Conservation (phyloP, 2,113 vertebrate genomes). For the Pachycephala philippinensis region DNA sequence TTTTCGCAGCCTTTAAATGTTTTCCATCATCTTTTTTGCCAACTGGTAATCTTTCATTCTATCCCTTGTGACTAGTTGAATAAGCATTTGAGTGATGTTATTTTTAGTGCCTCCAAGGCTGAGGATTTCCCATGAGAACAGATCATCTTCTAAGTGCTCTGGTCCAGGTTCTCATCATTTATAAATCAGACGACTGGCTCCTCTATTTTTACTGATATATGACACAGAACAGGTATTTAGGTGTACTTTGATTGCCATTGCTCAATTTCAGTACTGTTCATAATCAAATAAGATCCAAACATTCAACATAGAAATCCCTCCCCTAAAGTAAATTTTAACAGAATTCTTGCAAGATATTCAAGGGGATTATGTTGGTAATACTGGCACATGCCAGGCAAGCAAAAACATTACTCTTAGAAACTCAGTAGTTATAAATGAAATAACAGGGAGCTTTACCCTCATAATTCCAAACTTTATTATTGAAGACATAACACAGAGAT, state of each 20-base stretch:
- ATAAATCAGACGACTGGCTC: background rate
- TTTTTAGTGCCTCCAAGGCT: slow-evolving; percentile 2
- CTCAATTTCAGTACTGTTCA: background rate
- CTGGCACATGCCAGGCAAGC: background rate
- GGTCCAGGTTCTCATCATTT: background rate
- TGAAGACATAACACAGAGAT: background rate
- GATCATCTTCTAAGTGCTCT: background rate
- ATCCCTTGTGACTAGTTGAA: background rate
- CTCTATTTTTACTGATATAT: background rate
- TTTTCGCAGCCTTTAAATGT: background rate
- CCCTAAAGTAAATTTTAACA: background rate
- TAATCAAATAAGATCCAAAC: background rate
- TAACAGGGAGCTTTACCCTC: background rate
- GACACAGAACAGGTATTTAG: background rate
- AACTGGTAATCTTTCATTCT: background rate
- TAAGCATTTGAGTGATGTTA: background rate
- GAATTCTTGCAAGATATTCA: background rate
- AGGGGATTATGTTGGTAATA: background rate
- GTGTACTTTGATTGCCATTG: background rate
- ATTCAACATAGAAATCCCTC: background rate
- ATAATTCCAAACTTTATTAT: background rate
- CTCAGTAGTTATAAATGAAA: background rate
- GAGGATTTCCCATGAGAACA: slow-evolving; percentile 8
- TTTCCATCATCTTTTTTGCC: background rate
- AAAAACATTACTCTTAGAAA: background rate